Evolutionary conservation across 1,140 invertebrate genomes (phyloP), one percentile per base, ranked within the genome.

Genomic region (Calycopis cecrops): DNA sequence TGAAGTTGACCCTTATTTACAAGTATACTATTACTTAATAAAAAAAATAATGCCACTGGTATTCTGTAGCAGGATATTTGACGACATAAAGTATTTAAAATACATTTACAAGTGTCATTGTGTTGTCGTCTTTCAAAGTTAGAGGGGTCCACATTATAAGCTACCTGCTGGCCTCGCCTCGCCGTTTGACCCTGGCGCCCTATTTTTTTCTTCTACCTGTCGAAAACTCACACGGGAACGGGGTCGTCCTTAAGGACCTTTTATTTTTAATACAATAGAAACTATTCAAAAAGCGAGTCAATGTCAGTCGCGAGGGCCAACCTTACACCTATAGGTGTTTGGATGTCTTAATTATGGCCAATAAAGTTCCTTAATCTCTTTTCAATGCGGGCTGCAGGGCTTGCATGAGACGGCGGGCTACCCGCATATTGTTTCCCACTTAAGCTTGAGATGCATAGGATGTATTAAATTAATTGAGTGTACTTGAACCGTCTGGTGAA

Each of bases 161-260:
- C 21, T 85, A 84, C 82, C 80, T 85, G 82, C 60, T 59, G 61
- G 52, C 65, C 62, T 72, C 70, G 63, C 18, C 55, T 57, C 53
- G 54, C 47, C 67, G 73, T 67, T 71, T 67, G 69, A 59, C 72
- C 70, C 62, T 61, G 67, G 63, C 68, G 66, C 67, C 76, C 74
- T 59, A 69, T 73, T 74, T 69, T 55, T 54, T 59, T 57, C n/a
- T 61, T 73, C 69, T 52, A 78, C 73, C 72, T 76, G 72, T 58
- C 62, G 60, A 71, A 76, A 74, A 76, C 80, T 85, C 77, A 78
- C 77, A 78, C 71, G 77, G 77, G 76, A 84, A 82, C 60, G 16
- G 21, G 34, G 51, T n/a, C 51, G 35, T 35, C 17, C 44, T 59
- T 37, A 37, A 34, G 34, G 17, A 37, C 37, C 4, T 38, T 38